Evolutionary conservation across 2,888 invertebrate genomes (phyloP).

Genomic region (Erannis defoliaria): DNA sequence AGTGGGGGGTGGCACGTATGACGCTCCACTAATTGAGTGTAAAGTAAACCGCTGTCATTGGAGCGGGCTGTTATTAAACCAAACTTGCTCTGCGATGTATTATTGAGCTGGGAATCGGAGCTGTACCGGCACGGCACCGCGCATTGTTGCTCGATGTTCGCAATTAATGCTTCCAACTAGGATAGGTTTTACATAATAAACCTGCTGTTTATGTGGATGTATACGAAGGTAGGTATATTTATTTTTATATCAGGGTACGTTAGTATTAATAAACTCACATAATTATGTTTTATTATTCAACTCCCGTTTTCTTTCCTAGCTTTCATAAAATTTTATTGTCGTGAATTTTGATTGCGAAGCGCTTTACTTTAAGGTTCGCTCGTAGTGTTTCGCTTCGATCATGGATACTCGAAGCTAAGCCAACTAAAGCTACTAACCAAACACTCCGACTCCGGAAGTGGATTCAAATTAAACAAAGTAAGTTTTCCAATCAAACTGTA

Average conservation of each 20-base stretch:
- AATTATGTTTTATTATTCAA: conserved; percentile 35
- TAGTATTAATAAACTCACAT: conserved; percentile 40
- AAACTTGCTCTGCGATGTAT: conserved; percentile 59
- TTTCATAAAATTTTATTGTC: conserved; percentile 18
- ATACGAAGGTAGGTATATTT: conserved; percentile 21
- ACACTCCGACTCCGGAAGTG: conserved; percentile 40
- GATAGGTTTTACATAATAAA: conserved; percentile 32
- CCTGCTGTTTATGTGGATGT: background rate
- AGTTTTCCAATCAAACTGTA: conserved; percentile 51
- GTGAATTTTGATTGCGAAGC: conserved; percentile 13
- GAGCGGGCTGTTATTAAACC: conserved; percentile 63
- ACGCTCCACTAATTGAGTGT: conserved; percentile 71
- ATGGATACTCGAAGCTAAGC: conserved; percentile 38
- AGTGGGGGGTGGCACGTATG: conserved; percentile 56
- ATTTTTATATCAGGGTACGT: conserved; percentile 41
- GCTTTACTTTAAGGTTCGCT: conserved; percentile 19
- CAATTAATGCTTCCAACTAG: conserved; percentile 40
- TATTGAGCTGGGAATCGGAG: conserved; percentile 52
- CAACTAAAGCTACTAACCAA: conserved; percentile 46
- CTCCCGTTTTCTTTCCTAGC: conserved; percentile 10
- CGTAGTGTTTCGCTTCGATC: conserved; percentile 36
- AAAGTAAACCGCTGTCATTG: conserved; percentile 70
- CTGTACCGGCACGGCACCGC: conserved; percentile 26
- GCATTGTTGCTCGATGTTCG: conserved; percentile 40
- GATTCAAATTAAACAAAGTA: conserved; percentile 49